Percentiles rank a stretch among this genome's conserved stretches.
These are phyloP conservation scores for Parambassis ranga DNA, from an alignment of 2,797 vertebrate species.

Conservation along the genomic window DNA sequence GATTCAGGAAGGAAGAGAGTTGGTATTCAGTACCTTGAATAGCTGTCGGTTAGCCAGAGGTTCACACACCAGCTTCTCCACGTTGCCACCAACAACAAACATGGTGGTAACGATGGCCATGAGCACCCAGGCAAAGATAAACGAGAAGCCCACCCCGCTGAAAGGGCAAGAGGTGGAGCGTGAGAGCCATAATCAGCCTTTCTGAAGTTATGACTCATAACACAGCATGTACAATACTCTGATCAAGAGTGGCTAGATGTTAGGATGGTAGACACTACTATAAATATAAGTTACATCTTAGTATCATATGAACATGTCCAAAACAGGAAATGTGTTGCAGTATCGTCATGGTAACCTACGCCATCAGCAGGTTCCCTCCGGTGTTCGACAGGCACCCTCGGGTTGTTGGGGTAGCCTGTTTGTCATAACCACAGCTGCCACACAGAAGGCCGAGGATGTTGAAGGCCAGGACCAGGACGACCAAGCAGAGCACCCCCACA, in stretches of 20 bases:
- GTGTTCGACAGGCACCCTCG: constrained; percentile 95
- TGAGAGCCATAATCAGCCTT: neutral
- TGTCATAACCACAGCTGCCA: constrained; percentile 89
- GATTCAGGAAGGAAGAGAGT: neutral
- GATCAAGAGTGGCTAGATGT: neutral
- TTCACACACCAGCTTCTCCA: constrained; percentile 94
- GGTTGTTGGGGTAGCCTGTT: constrained; percentile 88
- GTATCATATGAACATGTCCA: neutral
- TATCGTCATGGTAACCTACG: constrained; percentile 80
- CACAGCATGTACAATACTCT: too few species aligned
- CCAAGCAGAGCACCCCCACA: constrained; percentile 85
- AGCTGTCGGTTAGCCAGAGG: constrained; percentile 88
- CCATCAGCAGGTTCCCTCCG: constrained; percentile 94
- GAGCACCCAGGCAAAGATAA: constrained; percentile 91
- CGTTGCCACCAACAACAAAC: constrained; percentile 89
- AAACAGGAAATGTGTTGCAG: neutral
- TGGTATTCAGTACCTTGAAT: constrained; percentile 83
- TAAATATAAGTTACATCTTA: neutral
- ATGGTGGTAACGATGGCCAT: constrained; percentile 87
- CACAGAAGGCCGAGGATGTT: constrained; percentile 90
- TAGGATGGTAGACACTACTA: neutral
- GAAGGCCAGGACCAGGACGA: constrained; percentile 88
- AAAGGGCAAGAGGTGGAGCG: constrained; percentile 13
- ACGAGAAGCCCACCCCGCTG: constrained; percentile 93
- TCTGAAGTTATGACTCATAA: too few species aligned